These are phyloP conservation scores for Schmidtea mediterranea DNA, from an alignment of 1,140 invertebrate genomes.

Conservation along the genomic window DNA sequence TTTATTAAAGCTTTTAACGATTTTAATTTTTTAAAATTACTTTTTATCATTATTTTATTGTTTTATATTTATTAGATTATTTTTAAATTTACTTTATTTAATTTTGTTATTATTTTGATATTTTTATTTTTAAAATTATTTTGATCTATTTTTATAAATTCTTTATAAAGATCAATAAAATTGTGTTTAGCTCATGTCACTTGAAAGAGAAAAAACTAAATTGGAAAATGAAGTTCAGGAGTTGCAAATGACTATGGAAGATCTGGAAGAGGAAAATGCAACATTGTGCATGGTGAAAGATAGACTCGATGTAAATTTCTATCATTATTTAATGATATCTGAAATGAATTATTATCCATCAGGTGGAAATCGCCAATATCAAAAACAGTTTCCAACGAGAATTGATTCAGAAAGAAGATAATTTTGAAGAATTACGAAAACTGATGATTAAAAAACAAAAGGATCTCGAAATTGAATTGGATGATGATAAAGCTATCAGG, in stretches of 20 bases:
- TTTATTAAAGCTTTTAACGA: no score
- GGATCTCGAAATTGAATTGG: constrained; percentile 1
- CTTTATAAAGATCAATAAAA: no score
- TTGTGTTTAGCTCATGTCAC: neutral
- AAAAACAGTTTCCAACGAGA: neutral
- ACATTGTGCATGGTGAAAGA: constrained; percentile 1
- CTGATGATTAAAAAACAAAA: neutral
- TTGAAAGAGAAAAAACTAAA: constrained; percentile 1
- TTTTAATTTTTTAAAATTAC: no score
- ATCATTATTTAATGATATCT: no score
- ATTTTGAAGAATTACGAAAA: constrained; percentile 1
- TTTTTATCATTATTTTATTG: no score
- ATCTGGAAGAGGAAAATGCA: constrained; percentile 6
- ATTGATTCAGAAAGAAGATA: neutral
- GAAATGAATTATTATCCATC: no score
- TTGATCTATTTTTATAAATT: no score
- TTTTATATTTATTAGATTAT: no score
- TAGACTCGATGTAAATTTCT: neutral
- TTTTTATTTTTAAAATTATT: no score
- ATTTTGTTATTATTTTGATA: no score
- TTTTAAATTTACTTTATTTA: no score
- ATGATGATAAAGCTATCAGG: neutral
- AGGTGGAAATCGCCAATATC: neutral
- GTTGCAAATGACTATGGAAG: neutral
- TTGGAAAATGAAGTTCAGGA: constrained; percentile 1